Evolutionary conservation across 2,888 invertebrate species (phyloP).

Genomic region (Nineta flava): DNA sequence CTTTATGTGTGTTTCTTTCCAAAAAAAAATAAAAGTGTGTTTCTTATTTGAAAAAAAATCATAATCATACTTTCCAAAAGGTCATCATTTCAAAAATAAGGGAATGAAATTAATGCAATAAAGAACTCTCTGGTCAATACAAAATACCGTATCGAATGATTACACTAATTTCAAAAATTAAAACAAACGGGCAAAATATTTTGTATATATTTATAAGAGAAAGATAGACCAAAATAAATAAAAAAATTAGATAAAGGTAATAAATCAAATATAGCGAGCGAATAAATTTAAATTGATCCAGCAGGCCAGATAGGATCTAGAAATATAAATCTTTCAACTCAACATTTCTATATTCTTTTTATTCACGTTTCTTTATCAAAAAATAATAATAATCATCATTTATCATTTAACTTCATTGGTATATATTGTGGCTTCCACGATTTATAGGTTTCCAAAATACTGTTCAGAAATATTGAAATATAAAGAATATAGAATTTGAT

Average conservation of each 20-base stretch:
- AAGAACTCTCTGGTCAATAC: background rate
- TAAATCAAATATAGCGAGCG: slow-evolving; percentile 20
- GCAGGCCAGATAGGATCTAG: slow-evolving; percentile 27
- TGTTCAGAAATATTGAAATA: too few species aligned
- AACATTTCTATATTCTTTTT: background rate
- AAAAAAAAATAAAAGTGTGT: too few species aligned
- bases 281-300: slow-evolving; percentile 17
- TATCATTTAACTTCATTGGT: too few species aligned
- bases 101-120: background rate
- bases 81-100: too few species aligned
- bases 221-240: background rate
- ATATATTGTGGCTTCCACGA: too few species aligned
- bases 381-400: too few species aligned
- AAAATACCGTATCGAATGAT: background rate
- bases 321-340: slow-evolving; percentile 9
- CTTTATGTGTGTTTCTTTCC: too few species aligned
- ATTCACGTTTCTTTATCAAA: background rate
- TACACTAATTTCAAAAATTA: background rate
- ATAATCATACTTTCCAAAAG: too few species aligned
- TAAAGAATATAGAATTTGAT: background rate
- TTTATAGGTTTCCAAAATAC: too few species aligned
- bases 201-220: too few species aligned
- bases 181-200: too few species aligned
- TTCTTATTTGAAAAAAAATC: too few species aligned
- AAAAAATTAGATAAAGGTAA: slow-evolving; percentile 9